phyloP scores from a whole-genome alignment of 2,797 vertebrate genomes.

The Pantherophis vulpinus region DNA sequence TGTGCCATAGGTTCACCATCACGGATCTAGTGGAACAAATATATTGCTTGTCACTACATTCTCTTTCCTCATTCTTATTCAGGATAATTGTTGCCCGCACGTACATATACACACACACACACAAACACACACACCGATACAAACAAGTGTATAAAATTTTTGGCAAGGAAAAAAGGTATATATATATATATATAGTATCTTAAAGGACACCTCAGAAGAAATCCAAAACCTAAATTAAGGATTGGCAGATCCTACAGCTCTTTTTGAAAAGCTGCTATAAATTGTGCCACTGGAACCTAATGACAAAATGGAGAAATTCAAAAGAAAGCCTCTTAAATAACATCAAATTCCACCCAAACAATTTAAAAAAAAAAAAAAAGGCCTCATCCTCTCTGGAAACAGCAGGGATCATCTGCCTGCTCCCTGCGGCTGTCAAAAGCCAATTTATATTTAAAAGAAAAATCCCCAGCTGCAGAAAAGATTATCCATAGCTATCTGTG shows the following conservation, averaged over 20 bases:
- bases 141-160: not conserved
- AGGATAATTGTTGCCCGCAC: not conserved
- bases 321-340: not conserved
- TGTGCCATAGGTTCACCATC: no score
- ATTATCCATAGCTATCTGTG: not conserved
- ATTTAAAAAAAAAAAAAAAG: not conserved
- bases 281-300: not conserved
- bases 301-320: not conserved
- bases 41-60: not conserved
- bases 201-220: not conserved
- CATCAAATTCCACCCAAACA: not conserved
- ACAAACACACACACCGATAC: not conserved
- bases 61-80: not conserved
- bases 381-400: not conserved
- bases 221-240: not conserved
- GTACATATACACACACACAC: not conserved
- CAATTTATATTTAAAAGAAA: not conserved
- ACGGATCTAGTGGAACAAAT: not conserved
- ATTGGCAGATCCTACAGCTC: not conserved
- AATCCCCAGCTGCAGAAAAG: not conserved
- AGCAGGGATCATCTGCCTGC: not conserved
- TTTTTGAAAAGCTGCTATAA: not conserved
- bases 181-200: not conserved
- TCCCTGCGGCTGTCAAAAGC: not conserved
- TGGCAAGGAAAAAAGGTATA: not conserved